These are phyloP conservation scores for Champsocephalus esox DNA, from an alignment of 2,797 vertebrate genomes.

Conservation along the genomic window DNA sequence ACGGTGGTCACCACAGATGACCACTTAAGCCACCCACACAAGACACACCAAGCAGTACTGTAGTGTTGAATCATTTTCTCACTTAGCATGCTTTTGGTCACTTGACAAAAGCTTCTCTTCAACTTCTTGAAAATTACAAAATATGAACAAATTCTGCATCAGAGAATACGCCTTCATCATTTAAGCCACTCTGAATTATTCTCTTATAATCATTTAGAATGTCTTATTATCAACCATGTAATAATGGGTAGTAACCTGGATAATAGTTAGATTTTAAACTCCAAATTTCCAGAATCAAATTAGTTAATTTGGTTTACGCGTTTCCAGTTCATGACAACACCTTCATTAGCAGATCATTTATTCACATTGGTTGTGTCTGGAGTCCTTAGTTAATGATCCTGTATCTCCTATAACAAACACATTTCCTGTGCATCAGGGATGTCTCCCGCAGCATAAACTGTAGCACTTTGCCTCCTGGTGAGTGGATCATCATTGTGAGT, in stretches of 20 bases:
- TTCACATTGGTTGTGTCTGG: not conserved
- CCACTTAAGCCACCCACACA: conserved; percentile 54
- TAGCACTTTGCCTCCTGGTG: conserved; percentile 39
- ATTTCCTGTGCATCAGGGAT: conserved; percentile 41
- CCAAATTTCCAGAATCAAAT: not conserved
- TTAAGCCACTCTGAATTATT: too few relatives aligned
- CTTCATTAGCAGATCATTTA: not conserved
- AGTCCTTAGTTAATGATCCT: conserved; percentile 17
- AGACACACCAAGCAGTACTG: conserved; percentile 1
- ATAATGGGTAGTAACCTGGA: too few relatives aligned
- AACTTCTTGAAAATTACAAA: not conserved
- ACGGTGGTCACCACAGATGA: conserved; percentile 49
- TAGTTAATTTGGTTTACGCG: not conserved
- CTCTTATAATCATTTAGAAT: too few relatives aligned
- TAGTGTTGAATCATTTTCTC: conserved; percentile 12
- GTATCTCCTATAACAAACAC: conserved; percentile 32
- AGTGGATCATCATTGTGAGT: conserved; percentile 65
- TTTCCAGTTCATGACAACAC: not conserved
- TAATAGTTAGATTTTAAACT: not conserved
- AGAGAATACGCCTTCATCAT: too few relatives aligned
- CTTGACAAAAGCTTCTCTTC: conserved; percentile 7
- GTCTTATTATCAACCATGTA: too few relatives aligned
- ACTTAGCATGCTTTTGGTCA: not conserved
- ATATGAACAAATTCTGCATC: not conserved
- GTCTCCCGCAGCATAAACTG: conserved; percentile 35